Evolutionary conservation across 2,888 invertebrate species (phyloP), one percentile per base, ranked within the genome.

Genomic region (Lottia scabra): DNA sequence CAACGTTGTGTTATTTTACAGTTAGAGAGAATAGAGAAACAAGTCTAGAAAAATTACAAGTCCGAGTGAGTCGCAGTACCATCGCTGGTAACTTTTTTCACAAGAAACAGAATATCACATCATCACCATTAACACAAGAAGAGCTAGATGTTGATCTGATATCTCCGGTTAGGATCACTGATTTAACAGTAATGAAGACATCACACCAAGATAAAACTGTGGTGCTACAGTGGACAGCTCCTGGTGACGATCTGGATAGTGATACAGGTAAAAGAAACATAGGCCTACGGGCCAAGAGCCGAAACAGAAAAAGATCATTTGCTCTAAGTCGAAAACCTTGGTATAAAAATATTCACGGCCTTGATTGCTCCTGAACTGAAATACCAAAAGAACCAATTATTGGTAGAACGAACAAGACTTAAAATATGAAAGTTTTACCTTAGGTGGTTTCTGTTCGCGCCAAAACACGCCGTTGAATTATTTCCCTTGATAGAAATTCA

Each of bases 231-330:
- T 85, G 83, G 81, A 84, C 84, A 15, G 83, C 84, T 0, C 80
- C 84, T 19, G 85, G 84, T 0, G 82, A 82, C 64, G 81, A 85
- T 68, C 27, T 79, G 10, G 84, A 85, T 63, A 67, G 75, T 13
- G 83, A 82, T 19, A 79, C 71, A 78, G 82, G 85, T 85, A 72
- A n/a, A 43, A 13, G 23, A 30, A 30, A 30, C 30, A 30, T 30
- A 30, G 2, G 6, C 2, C 2, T 30, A 4, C 2, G 2, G 30
- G 6, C 2, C 2, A 30, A 30, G 2, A 30, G n/a, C n/a, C n/a
- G n/a, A n/a, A 30, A 30, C 4, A 30, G 30, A 30, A 30, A 30
- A 30, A 30, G 30, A 6, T 30, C 6, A 6, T 30, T 30, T 30
- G 30, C 30, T 30, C 2, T 4, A 30, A 6, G 30, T 6, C 2